Percentiles rank a stretch among this genome's conserved stretches.
Conservation (phyloP, 2,888 invertebrate species). For the Cacoxenus indagator region DNA sequence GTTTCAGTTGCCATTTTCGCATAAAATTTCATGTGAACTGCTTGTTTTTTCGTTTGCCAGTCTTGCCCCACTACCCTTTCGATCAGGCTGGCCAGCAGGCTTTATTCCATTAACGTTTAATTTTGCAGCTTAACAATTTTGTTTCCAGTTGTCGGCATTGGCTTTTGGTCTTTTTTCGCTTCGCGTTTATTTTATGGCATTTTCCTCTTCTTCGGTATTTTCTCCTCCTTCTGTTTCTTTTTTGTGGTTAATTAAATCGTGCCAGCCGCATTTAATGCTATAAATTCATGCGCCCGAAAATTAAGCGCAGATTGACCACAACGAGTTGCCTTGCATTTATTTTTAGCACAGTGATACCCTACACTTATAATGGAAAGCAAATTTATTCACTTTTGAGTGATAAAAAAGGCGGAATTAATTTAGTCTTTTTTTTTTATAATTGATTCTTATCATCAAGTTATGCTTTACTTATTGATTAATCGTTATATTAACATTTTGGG, state of each 20-base stretch:
- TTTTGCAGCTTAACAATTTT: constrained; percentile 22
- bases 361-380: too few species aligned
- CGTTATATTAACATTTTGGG: too few species aligned
- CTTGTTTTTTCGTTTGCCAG: background rate
- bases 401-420: too few species aligned
- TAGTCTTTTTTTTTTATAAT: too few species aligned
- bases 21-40: background rate
- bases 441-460: too few species aligned
- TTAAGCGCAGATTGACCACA: constrained; percentile 10
- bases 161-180: constrained; percentile 7
- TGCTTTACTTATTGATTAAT: too few species aligned
- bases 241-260: constrained; percentile 13
- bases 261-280: background rate
- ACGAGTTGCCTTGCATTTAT: background rate
- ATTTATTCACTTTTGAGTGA: too few species aligned
- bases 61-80: background rate
- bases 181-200: background rate
- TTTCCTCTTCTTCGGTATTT: background rate
- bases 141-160: constrained; percentile 7
- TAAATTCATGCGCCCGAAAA: constrained; percentile 9
- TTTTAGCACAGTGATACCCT: too few species aligned
- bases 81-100: background rate
- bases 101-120: constrained; percentile 16
- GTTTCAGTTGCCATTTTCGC: constrained; percentile 24
- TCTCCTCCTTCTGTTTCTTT: background rate